Conservation (phyloP, 2,113 vertebrate species). For the Melospiza georgiana region DNA sequence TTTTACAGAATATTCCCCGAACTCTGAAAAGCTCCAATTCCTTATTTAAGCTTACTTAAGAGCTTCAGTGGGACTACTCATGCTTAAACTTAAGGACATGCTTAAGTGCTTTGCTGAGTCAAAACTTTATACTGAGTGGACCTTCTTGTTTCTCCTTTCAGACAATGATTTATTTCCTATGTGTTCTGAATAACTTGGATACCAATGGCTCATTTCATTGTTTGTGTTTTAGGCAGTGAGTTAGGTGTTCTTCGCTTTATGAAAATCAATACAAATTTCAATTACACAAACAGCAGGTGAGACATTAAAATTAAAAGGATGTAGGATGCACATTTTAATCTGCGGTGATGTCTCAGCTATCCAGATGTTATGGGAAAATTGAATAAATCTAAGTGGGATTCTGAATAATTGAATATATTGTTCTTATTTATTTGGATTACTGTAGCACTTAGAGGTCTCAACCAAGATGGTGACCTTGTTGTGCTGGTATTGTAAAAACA, state of each 20-base stretch:
- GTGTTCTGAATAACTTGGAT: not conserved
- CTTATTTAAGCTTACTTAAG: not conserved
- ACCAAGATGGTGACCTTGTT: conserved; percentile 67
- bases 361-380: conserved; percentile 43
- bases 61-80: not conserved
- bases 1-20: not conserved
- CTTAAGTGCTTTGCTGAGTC: conserved; percentile 18
- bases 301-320: conserved; percentile 32
- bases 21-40: not conserved
- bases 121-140: not conserved
- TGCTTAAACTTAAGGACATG: not conserved
- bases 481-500: conserved; percentile 68
- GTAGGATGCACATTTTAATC: not conserved
- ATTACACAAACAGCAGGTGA: conserved; percentile 14
- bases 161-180: not conserved
- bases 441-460: conserved; percentile 62
- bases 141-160: conserved; percentile 33
- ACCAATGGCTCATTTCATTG: not conserved
- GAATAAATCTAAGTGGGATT: conserved; percentile 58
- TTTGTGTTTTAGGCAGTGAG: not conserved
- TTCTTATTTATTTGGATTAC: conserved; percentile 69
- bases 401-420: conserved; percentile 68
- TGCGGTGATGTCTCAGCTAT: conserved; percentile 5
- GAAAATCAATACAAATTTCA: conserved; percentile 50
- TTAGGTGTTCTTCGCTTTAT: conserved; percentile 13